Evolutionary conservation across 2,113 vertebrate species (phyloP).

Genomic region (Marcusenius ussheri): DNA sequence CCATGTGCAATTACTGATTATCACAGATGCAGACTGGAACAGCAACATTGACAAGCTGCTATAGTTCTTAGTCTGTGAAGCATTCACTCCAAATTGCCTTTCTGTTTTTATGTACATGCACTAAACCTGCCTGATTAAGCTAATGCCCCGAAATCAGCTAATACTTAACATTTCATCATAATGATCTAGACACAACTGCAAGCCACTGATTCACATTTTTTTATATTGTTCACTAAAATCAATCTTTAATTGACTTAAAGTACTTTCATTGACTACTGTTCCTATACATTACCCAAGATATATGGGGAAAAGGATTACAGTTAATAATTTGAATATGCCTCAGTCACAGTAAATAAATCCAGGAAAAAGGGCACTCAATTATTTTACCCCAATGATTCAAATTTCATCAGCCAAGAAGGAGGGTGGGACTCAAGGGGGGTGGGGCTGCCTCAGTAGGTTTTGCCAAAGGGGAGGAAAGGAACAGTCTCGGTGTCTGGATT

Average conservation of each 20-base stretch:
- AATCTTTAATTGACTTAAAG: not conserved
- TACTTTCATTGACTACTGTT: not conserved
- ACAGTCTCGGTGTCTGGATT: no score
- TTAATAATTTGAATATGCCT: not conserved
- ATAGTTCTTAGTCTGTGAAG: not conserved
- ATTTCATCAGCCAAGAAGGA: not conserved
- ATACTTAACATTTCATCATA: not conserved
- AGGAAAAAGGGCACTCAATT: not conserved
- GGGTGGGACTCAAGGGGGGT: not conserved
- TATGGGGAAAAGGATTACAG: not conserved
- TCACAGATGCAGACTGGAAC: not conserved
- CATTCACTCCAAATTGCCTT: constrained; percentile 4
- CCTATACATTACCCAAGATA: not conserved
- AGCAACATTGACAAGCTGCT: constrained; percentile 3
- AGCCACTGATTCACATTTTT: not conserved
- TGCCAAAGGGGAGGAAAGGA: not conserved
- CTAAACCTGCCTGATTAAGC: not conserved
- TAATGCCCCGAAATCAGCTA: not conserved
- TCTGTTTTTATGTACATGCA: not conserved
- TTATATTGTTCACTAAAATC: not conserved
- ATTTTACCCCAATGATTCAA: not conserved
- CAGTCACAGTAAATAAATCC: not conserved
- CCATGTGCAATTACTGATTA: not conserved
- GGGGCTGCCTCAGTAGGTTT: not conserved
- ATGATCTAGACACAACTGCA: not conserved